Conservation (phyloP, 1,140 invertebrate genomes). For the Mycetomoellerius zeteki region DNA sequence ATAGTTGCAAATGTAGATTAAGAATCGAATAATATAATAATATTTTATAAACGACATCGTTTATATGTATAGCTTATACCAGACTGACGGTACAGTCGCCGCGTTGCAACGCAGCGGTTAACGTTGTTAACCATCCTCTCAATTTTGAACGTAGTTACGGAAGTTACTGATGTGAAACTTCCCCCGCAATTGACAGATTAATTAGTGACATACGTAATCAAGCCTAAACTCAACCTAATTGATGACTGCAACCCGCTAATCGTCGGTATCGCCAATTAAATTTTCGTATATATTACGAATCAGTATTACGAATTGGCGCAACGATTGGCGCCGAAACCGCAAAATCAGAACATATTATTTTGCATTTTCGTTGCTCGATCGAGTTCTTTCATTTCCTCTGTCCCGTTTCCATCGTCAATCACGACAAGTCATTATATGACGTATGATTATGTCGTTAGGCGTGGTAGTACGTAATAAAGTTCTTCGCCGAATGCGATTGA, state of each 20-base stretch:
- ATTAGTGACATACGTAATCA: constrained; percentile 54
- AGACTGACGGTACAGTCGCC: background rate
- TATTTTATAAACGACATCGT: background rate
- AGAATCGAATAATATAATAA: background rate
- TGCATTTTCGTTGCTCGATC: background rate
- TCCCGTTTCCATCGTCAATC: constrained; percentile 9
- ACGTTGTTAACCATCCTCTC: constrained; percentile 48
- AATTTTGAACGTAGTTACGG: constrained; percentile 50
- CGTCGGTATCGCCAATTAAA: constrained; percentile 47
- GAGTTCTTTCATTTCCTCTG: background rate
- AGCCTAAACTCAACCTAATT: constrained; percentile 52
- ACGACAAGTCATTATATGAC: constrained; percentile 22
- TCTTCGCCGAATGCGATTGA: constrained; percentile 32
- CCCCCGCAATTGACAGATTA: constrained; percentile 55
- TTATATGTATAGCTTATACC: background rate
- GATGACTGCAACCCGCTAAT: constrained; percentile 40
- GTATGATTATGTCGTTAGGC: constrained; percentile 56
- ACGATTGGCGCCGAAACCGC: background rate
- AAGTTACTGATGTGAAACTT: constrained; percentile 50
- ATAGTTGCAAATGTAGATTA: background rate
- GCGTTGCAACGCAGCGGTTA: background rate
- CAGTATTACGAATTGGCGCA: background rate
- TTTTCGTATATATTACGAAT: constrained; percentile 43
- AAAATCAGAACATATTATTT: background rate
- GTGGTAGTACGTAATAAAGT: constrained; percentile 48